phyloP scores from a whole-genome alignment of 2,797 vertebrate species.

The Sphaeramia orbicularis region DNA sequence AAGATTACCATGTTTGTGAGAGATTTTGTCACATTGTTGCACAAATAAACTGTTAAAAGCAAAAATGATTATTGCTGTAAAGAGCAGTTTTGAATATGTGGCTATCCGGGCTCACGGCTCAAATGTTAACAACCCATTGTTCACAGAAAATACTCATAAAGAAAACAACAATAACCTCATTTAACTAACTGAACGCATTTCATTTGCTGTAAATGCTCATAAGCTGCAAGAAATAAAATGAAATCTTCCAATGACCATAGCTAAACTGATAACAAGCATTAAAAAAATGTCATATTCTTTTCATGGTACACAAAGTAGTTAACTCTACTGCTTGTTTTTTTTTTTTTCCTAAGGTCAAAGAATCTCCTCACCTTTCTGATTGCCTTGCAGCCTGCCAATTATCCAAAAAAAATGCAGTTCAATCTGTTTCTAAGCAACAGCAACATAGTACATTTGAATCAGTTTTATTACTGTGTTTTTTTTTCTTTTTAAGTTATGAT shows the following conservation, averaged over 20 bases:
- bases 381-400: slow-evolving; percentile 77
- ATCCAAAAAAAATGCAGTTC: slow-evolving; percentile 63
- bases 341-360: slow-evolving; percentile 69
- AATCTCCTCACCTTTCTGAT: slow-evolving; percentile 77
- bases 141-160: slow-evolving; percentile 41
- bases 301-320: slow-evolving; percentile 56
- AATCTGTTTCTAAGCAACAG: slow-evolving; percentile 82
- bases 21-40: slow-evolving; percentile 83
- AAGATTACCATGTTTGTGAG: slow-evolving; percentile 81
- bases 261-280: slow-evolving; percentile 54
- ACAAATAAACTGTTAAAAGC: slow-evolving; percentile 82
- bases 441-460: slow-evolving; percentile 57
- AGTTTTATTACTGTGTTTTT: slow-evolving; percentile 44
- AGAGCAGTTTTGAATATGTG: slow-evolving; percentile 8
- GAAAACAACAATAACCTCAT: slow-evolving; percentile 62
- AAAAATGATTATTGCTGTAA: slow-evolving; percentile 33
- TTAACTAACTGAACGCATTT: slow-evolving; percentile 64
- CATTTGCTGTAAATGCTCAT: slow-evolving; percentile 64
- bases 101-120: slow-evolving; percentile 16
- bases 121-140: slow-evolving; percentile 46
- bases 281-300: slow-evolving; percentile 58
- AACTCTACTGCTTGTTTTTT: slow-evolving; percentile 56
- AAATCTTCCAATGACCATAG: slow-evolving; percentile 36
- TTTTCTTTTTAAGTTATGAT: slow-evolving; percentile 51
- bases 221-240: slow-evolving; percentile 61